These are phyloP conservation scores for Drosophila rhopaloa DNA, from an alignment of 1,140 invertebrate genomes.

Conservation along the genomic window DNA sequence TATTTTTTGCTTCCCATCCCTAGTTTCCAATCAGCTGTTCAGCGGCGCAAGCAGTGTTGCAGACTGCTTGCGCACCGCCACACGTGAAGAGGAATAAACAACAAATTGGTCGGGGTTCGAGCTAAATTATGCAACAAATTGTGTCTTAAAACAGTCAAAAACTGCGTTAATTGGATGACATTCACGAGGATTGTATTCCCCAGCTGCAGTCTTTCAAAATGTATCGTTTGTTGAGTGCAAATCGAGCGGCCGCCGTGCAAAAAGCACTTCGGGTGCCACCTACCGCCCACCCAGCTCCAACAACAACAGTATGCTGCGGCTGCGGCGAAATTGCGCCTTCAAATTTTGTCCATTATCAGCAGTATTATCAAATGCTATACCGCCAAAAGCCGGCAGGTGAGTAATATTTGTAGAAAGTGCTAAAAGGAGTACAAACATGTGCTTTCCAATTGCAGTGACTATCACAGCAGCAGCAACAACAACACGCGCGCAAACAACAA, in stretches of 20 bases:
- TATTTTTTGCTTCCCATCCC: neutral
- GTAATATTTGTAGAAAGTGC: neutral
- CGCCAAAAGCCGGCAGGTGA: slow-evolving; percentile 65
- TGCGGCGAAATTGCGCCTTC: slow-evolving; percentile 42
- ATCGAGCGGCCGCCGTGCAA: slow-evolving; percentile 55
- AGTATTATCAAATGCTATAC: slow-evolving; percentile 78
- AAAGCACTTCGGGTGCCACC: slow-evolving; percentile 48
- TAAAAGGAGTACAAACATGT: neutral
- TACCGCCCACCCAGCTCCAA: slow-evolving; percentile 32
- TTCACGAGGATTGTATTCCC: neutral
- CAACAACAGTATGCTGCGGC: slow-evolving; percentile 49
- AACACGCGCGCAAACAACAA: slow-evolving; percentile 60
- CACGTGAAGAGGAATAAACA: slow-evolving; percentile 40
- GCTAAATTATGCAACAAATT: slow-evolving; percentile 51
- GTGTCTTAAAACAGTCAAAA: slow-evolving; percentile 46
- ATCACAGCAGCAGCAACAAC: slow-evolving; percentile 42
- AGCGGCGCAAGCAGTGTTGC: neutral
- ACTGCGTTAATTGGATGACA: slow-evolving; percentile 12
- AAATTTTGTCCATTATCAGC: slow-evolving; percentile 68
- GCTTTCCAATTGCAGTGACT: slow-evolving; percentile 14
- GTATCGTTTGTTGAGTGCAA: slow-evolving; percentile 66
- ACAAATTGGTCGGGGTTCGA: slow-evolving; percentile 20
- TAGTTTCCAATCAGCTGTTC: slow-evolving; percentile 5
- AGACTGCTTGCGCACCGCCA: slow-evolving; percentile 7
- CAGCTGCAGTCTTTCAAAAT: slow-evolving; percentile 50